Evolutionary conservation across 2,888 invertebrate genomes (phyloP).

Genomic region (Thysanoteuthis rhombus): DNA sequence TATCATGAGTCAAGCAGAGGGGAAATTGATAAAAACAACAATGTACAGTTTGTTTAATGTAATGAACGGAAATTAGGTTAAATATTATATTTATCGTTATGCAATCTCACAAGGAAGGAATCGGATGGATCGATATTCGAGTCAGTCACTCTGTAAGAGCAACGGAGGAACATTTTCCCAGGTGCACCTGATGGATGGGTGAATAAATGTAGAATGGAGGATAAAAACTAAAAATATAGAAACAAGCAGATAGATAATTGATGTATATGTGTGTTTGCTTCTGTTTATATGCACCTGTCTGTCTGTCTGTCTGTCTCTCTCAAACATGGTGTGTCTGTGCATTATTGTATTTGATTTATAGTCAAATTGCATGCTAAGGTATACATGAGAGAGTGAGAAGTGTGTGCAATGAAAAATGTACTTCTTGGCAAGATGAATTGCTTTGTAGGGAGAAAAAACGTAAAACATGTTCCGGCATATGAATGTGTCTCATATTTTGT

Average conservation of each 20-base stretch:
- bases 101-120: not conserved
- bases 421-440: too few relatives aligned
- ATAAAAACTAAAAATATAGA: not conserved
- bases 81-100: conserved; percentile 12
- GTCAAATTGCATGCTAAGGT: too few relatives aligned
- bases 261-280: not conserved
- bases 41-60: not conserved
- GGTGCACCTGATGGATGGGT: not conserved
- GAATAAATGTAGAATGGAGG: not conserved
- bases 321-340: too few relatives aligned
- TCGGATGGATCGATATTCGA: not conserved
- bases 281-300: not conserved
- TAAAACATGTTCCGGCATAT: too few relatives aligned
- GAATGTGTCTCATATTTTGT: too few relatives aligned
- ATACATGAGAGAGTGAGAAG: too few relatives aligned
- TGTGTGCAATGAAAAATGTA: too few relatives aligned
- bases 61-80: conserved; percentile 12
- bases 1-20: not conserved
- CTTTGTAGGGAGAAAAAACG: too few relatives aligned
- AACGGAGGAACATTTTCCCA: not conserved
- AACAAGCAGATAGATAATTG: not conserved
- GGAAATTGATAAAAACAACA: not conserved
- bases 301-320: not conserved
- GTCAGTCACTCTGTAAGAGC: not conserved
- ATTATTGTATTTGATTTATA: too few relatives aligned